A percentile compares a stretch with the other conserved stretches of the same genome.
Evolutionary conservation across 2,113 vertebrate genomes (phyloP).

Genomic region (Bos indicus): DNA sequence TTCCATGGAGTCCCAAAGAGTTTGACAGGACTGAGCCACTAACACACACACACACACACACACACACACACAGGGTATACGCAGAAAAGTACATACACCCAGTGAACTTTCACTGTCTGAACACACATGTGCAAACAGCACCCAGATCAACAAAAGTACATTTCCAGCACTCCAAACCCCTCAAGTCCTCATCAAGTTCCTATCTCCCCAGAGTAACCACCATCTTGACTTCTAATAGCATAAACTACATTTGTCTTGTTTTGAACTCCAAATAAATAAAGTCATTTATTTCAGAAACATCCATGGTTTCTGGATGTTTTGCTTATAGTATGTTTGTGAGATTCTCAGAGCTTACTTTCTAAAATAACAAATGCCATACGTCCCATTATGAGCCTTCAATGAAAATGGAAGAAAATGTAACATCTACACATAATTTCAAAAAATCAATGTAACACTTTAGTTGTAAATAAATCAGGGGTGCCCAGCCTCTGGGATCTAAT

Average conservation of each 20-base stretch:
- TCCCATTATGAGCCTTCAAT: neutral
- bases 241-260: neutral
- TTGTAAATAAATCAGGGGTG: neutral
- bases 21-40: neutral
- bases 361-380: neutral
- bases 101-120: neutral
- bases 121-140: neutral
- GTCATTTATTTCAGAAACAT: neutral
- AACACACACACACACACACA: neutral
- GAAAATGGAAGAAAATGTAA: conserved; percentile 1
- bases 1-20: neutral
- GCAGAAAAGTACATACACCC: neutral
- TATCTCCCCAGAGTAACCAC: neutral
- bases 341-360: neutral
- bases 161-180: neutral
- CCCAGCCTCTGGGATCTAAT: neutral
- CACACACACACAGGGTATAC: neutral
- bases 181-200: neutral
- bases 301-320: neutral
- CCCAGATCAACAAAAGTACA: neutral
- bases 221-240: neutral
- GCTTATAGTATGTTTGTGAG: neutral
- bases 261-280: neutral
- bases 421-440: neutral
- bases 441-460: neutral